Evolutionary conservation across 2,888 invertebrate species (phyloP).

Genomic region (Ormyrus thymus): DNA sequence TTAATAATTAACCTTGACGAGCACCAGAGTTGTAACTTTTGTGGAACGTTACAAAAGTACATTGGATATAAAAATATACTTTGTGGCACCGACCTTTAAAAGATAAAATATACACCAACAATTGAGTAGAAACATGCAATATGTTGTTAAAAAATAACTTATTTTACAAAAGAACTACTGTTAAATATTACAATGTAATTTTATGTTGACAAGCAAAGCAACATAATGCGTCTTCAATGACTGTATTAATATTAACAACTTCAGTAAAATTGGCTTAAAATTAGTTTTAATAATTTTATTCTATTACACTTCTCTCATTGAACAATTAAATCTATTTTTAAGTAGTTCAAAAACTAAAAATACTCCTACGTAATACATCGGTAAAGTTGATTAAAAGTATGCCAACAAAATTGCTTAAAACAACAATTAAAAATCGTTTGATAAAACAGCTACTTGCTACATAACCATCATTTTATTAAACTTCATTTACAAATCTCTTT

Average conservation of each 20-base stretch:
- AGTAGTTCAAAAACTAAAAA: conserved; percentile 29
- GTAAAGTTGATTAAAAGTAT: conserved; percentile 35
- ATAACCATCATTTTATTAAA: conserved; percentile 24
- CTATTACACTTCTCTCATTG: conserved; percentile 14
- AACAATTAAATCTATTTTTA: conserved; percentile 22
- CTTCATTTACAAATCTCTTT: conserved; percentile 23
- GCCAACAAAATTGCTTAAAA: conserved; percentile 30
- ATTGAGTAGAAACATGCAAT: conserved; percentile 37
- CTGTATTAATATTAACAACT: conserved; percentile 42
- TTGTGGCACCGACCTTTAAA: conserved; percentile 51
- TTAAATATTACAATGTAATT: conserved; percentile 40
- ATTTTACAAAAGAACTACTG: conserved; percentile 35
- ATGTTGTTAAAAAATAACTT: conserved; percentile 48
- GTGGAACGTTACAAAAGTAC: conserved; percentile 39
- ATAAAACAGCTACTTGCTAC: not conserved
- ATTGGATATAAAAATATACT: conserved; percentile 44
- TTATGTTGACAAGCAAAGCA: conserved; percentile 28
- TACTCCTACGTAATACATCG: conserved; percentile 35
- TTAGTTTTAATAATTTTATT: conserved; percentile 24
- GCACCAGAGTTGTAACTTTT: conserved; percentile 41
- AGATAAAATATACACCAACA: conserved; percentile 46
- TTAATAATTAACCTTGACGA: conserved; percentile 41
- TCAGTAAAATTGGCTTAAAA: conserved; percentile 31
- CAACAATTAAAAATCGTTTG: conserved; percentile 23
- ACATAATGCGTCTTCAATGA: conserved; percentile 23